Evolutionary conservation across 1,140 invertebrate genomes (phyloP).

Genomic region (Trialeurodes vaporariorum): DNA sequence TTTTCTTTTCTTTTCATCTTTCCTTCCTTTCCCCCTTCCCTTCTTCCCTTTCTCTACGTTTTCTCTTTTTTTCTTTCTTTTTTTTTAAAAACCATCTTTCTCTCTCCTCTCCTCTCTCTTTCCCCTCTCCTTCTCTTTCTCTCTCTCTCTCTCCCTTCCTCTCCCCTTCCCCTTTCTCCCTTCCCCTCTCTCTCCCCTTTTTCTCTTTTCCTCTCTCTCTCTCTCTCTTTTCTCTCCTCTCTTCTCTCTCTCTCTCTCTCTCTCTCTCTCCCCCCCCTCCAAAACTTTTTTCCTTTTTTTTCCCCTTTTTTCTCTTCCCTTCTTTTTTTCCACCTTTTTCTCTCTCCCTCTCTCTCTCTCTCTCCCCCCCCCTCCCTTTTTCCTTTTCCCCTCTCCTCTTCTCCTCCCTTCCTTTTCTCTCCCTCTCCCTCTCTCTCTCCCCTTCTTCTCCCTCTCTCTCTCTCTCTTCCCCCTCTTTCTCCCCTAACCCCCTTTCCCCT

Average conservation of each 20-base stretch:
- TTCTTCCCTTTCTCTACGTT: background rate
- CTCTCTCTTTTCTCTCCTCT: background rate
- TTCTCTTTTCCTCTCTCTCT: background rate
- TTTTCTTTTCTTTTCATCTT: background rate
- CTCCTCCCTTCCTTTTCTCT: background rate
- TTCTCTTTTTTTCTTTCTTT: background rate
- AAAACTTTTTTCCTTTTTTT: background rate
- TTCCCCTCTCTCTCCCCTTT: background rate
- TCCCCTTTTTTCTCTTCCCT: background rate
- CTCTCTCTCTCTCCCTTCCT: background rate
- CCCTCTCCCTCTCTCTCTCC: background rate
- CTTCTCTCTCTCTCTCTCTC: background rate
- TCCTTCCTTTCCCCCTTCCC: background rate
- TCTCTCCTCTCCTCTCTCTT: background rate
- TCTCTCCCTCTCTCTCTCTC: background rate
- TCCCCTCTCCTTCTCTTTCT: background rate
- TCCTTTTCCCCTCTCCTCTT: background rate
- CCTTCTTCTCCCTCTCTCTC: background rate
- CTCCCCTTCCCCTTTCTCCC: background rate
- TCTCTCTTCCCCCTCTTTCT: background rate
- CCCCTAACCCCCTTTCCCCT: background rate
- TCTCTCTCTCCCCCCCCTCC: background rate
- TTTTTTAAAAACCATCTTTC: background rate
- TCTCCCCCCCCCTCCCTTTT: background rate
- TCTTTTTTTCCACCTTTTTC: background rate